A percentile compares a stretch with the other conserved stretches of the same genome.
These are phyloP conservation scores for Ptychochromis oligacanthus DNA, from an alignment of 2,113 vertebrate genomes.

Conservation along the genomic window DNA sequence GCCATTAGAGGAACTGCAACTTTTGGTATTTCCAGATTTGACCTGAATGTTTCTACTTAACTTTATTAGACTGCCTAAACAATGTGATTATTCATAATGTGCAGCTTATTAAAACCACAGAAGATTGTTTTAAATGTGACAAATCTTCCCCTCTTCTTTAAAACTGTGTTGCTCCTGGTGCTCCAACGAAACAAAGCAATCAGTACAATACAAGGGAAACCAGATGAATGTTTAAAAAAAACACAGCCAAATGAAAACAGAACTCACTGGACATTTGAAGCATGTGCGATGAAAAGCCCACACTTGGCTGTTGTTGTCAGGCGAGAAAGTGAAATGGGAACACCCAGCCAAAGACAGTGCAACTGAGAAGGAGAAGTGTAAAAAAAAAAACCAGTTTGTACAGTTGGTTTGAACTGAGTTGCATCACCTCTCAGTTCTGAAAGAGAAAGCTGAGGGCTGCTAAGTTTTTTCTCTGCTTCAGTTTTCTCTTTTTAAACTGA, in stretches of 20 bases:
- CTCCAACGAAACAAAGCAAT: background rate
- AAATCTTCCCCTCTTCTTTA: background rate
- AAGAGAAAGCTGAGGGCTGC: slow-evolving; percentile 25
- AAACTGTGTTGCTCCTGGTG: background rate
- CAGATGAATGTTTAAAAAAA: background rate
- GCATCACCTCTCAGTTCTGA: slow-evolving; percentile 23
- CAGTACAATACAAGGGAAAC: background rate
- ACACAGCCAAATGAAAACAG: background rate
- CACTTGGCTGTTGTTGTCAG: background rate
- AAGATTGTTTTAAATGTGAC: background rate
- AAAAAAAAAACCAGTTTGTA: slow-evolving; percentile 24
- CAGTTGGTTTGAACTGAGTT: background rate
- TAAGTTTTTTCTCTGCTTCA: background rate
- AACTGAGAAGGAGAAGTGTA: background rate
- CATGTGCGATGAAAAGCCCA: slow-evolving; percentile 6
- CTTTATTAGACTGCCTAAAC: background rate
- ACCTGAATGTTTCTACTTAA: background rate
- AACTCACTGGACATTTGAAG: background rate
- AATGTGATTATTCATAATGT: background rate
- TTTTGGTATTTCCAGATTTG: background rate
- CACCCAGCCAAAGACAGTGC: background rate
- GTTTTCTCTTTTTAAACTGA: slow-evolving; percentile 32
- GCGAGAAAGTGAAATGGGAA: slow-evolving; percentile 35
- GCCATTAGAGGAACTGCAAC: background rate
- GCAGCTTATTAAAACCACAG: background rate